Evolutionary conservation across 2,113 vertebrate genomes (phyloP), one percentile per base, ranked within the genome.

Genomic region (Corythaeola cristata): DNA sequence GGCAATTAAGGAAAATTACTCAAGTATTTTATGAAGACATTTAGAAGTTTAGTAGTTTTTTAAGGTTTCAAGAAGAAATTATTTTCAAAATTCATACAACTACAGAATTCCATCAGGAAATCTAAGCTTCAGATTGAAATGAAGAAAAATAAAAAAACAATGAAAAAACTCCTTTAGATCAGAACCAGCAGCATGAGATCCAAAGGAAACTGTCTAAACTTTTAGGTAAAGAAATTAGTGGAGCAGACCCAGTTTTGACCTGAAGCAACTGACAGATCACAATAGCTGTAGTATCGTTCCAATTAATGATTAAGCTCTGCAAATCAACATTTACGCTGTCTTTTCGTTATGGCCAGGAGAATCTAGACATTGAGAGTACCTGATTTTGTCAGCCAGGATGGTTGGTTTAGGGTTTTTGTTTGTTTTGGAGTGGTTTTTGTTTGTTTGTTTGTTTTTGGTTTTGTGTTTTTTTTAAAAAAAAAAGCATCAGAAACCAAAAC

Each of bases 331-430:
- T 37, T 15, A 16, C 1, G 0, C 12, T 77, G 68, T 6, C n/a
- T 64, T 45, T 33, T 82, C 55, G n/a, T 55, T 53, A 35, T 1
- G 2, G 30, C 11, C 55, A 69, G 15, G 52, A 55, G 3, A 79
- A 12, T 32, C 8, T 30, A 35, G 8, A 27, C 11, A 27, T 3
- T 0, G 6, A 50, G 28, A 49, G 9, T 6, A 55, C 3, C 9
- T 5, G 20, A 64, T 58, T 59, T 30, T 58, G 37, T 41, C 73
- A 77, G 28, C 9, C 37, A 59, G 60, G 32, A 17, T 23, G 15
- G 32, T 14, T 76, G 23, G 3, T 15, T 24, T 47, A 13, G 35
- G 37, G 28, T 2, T 49, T 58, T 49, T 23, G 16, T 53, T 77
- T 55, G 15, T 6, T 39, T 84, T 58, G 32, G 19, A 18, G 6